phyloP scores from a whole-genome alignment of 2,888 invertebrate species.

The Hipparchia sbordonii region DNA sequence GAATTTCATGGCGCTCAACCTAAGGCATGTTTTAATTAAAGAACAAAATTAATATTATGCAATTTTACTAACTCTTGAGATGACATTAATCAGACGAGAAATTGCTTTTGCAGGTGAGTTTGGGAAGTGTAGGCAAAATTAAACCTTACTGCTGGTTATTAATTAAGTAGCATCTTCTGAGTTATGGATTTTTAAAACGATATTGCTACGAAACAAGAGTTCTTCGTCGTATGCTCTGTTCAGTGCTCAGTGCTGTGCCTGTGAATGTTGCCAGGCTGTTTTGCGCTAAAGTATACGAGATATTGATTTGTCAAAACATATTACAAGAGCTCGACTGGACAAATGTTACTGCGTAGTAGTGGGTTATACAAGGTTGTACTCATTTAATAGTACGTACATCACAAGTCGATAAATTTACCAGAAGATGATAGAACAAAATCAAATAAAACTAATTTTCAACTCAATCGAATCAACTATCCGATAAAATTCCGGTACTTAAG shows the following conservation, averaged over 20 bases:
- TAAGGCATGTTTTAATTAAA: constrained; percentile 35
- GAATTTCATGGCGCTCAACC: constrained; percentile 41
- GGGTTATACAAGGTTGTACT: too few relatives aligned
- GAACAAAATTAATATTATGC: constrained; percentile 43
- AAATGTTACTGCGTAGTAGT: too few relatives aligned
- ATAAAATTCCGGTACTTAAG: background rate
- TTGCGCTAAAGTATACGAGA: too few relatives aligned
- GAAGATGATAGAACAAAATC: too few relatives aligned
- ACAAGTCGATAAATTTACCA: too few relatives aligned
- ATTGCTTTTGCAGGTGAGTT: constrained; percentile 37
- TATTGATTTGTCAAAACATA: too few relatives aligned
- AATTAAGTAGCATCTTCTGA: constrained; percentile 1
- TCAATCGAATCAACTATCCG: constrained; percentile 7
- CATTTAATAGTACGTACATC: too few relatives aligned
- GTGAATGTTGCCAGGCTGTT: too few relatives aligned
- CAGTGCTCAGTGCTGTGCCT: too few relatives aligned
- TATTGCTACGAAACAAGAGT: background rate
- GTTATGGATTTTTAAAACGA: background rate
- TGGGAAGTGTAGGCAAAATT: constrained; percentile 30
- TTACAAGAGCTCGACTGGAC: too few relatives aligned
- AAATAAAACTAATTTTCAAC: background rate
- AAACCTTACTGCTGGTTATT: constrained; percentile 30
- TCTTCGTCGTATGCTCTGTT: too few relatives aligned
- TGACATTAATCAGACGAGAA: constrained; percentile 38
- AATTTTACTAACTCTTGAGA: constrained; percentile 40